Evolutionary conservation across 2,113 vertebrate species (phyloP).

Genomic region (Romanogobio albipinnatus): DNA sequence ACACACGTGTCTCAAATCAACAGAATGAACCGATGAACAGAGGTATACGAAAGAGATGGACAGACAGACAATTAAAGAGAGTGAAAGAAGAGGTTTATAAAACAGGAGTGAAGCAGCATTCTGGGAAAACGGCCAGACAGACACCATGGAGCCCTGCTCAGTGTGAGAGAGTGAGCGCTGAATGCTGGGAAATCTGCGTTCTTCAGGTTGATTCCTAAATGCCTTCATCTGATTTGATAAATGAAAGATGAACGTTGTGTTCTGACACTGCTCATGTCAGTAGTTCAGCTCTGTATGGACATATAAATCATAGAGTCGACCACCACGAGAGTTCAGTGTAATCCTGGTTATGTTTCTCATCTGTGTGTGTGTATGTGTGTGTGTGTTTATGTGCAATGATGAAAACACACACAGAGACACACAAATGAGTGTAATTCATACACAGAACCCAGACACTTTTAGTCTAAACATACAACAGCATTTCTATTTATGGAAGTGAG

Average conservation of each 20-base stretch:
- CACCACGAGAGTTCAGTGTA: neutral
- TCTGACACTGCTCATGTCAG: neutral
- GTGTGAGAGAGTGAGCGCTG: neutral
- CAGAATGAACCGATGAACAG: neutral
- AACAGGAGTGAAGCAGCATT: slow-evolving; percentile 17
- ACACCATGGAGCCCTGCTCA: slow-evolving; percentile 6
- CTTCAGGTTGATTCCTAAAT: slow-evolving; percentile 1
- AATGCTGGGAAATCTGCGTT: slow-evolving; percentile 10
- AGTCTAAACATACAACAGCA: slow-evolving; percentile 31
- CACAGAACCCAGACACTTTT: slow-evolving; percentile 2
- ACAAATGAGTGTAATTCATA: neutral
- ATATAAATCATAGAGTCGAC: neutral
- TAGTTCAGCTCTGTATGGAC: slow-evolving; percentile 7
- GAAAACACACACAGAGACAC: slow-evolving; percentile 21
- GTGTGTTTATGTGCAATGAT: neutral
- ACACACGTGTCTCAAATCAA: neutral
- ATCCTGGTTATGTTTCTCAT: neutral
- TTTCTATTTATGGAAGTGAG: slow-evolving; percentile 25
- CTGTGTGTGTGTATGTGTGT: neutral
- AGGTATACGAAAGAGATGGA: neutral
- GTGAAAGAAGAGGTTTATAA: slow-evolving; percentile 4
- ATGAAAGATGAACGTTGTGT: slow-evolving; percentile 7
- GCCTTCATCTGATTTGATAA: slow-evolving; percentile 11
- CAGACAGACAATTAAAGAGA: neutral
- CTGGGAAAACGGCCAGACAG: slow-evolving; percentile 7